phyloP scores from a whole-genome alignment of 1,140 invertebrate genomes.

The Drosophila rufa region DNA sequence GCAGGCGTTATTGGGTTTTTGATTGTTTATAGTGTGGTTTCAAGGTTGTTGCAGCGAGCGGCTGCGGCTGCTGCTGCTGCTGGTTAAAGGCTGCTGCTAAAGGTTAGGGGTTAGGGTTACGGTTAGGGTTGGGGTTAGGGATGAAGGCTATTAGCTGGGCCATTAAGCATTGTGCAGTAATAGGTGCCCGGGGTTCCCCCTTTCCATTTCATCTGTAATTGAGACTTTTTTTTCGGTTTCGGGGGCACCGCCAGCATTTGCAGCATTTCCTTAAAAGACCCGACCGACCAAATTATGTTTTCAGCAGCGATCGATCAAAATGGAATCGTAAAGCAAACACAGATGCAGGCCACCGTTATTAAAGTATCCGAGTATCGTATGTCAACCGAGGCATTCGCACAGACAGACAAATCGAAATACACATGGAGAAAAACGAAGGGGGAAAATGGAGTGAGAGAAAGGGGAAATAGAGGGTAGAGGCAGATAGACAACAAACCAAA shows the following conservation, averaged over 20 bases:
- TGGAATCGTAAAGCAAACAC: slow-evolving; percentile 46
- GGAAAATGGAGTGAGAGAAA: background rate
- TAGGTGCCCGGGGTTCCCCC: slow-evolving; percentile 21
- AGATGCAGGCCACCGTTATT: slow-evolving; percentile 57
- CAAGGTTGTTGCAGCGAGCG: slow-evolving; percentile 56
- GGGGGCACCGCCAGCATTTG: background rate
- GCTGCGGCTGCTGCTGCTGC: slow-evolving; percentile 6
- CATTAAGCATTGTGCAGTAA: slow-evolving; percentile 25
- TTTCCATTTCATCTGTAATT: slow-evolving; percentile 53
- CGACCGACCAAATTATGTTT: slow-evolving; percentile 59
- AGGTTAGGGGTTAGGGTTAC: slow-evolving; percentile 60
- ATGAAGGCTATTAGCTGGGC: slow-evolving; percentile 44
- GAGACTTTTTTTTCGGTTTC: slow-evolving; percentile 49
- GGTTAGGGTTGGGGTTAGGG: slow-evolving; percentile 15
- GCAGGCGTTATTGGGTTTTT: slow-evolving; percentile 74
- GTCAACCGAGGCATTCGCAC: slow-evolving; percentile 68
- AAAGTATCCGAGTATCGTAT: slow-evolving; percentile 61
- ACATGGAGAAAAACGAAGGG: slow-evolving; percentile 34
- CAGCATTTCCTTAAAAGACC: slow-evolving; percentile 47
- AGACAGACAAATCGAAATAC: slow-evolving; percentile 61
- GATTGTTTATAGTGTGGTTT: slow-evolving; percentile 61
- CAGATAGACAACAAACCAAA: slow-evolving; percentile 29
- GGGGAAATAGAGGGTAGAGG: slow-evolving; percentile 1
- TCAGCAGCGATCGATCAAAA: slow-evolving; percentile 76
- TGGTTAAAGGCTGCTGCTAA: slow-evolving; percentile 4